Evolutionary conservation across 1,140 invertebrate species (phyloP), one percentile per base, ranked within the genome.

Genomic region (Drosophila baimaii): DNA sequence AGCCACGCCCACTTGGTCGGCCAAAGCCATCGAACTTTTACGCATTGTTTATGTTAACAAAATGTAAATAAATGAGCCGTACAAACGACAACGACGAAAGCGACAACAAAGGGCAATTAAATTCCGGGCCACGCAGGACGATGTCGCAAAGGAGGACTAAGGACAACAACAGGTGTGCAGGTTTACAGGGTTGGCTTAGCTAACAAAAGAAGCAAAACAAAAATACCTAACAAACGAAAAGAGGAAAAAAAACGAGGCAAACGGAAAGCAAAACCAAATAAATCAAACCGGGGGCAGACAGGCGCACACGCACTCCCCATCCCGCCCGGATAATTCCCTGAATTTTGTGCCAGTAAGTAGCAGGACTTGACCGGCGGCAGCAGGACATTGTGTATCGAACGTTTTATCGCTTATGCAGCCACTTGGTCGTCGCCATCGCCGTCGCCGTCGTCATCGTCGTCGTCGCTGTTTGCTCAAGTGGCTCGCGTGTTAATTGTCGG

Each of bases 31-130:
- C 83, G 83, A 86, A 86, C 83, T 86, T 86, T 89, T 83, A 89
- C 84, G 84, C 84, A 88, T 88, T 88, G 84, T 88, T 88, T 88
- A 89, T 88, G 84, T 88, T 88, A 88, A 88, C 84, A 88, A 88
- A 88, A 88, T 88, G 84, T 88, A 89, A 88, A 88, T 88, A 89
- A 88, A 84, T 88, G 84, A 89, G 81, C 80, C 84, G 84, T 80
- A 89, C 83, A 80, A 86, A 83, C 73, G 84, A 84, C 81, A 79
- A 51, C 63, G 75, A 63, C 70, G 77, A 62, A 69, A 89, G 81
- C 77, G 73, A 89, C 78, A 83, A 88, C 80, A 89, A 89, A 89
- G 72, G 84, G 80, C 84, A 88, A 88, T 88, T 88, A 88, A 83
- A 89, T 78, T 89, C 47, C 57, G 59, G 76, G 65, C 72, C 73